Conservation (phyloP, 1,140 invertebrate genomes). For the Lordiphosa mommai region DNA sequence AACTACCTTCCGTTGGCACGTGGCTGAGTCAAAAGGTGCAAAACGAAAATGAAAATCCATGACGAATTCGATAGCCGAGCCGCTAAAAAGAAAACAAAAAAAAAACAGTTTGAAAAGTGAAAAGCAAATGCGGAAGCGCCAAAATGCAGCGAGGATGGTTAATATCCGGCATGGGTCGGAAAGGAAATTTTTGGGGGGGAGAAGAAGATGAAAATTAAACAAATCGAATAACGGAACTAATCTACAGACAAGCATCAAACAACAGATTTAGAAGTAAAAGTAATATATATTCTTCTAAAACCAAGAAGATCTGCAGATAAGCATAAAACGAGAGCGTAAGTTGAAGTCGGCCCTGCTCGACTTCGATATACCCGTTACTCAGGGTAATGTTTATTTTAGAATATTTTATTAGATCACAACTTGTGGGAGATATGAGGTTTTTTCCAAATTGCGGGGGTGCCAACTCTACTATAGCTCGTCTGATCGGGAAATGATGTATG, state of each 20-base stretch:
- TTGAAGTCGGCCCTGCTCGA: too few species aligned
- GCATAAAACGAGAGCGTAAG: too few species aligned
- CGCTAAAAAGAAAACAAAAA: constrained; percentile 26
- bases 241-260: background rate
- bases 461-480: too few species aligned
- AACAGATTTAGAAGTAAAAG: constrained; percentile 15
- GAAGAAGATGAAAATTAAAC: constrained; percentile 17
- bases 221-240: constrained; percentile 53
- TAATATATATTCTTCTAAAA: too few species aligned
- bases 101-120: constrained; percentile 58
- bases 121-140: constrained; percentile 64
- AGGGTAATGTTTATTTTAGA: too few species aligned
- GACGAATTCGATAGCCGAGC: constrained; percentile 59
- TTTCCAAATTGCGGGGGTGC: too few species aligned
- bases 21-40: constrained; percentile 68
- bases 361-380: too few species aligned
- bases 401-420: too few species aligned
- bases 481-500: too few species aligned
- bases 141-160: constrained; percentile 48
- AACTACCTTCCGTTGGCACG: constrained; percentile 47
- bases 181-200: constrained; percentile 19
- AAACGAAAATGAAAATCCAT: constrained; percentile 57
- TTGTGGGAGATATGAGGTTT: too few species aligned
- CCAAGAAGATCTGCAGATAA: too few species aligned
- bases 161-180: constrained; percentile 45